Evolutionary conservation across 1,140 invertebrate genomes (phyloP).

Genomic region (Steinernema khuongi): DNA sequence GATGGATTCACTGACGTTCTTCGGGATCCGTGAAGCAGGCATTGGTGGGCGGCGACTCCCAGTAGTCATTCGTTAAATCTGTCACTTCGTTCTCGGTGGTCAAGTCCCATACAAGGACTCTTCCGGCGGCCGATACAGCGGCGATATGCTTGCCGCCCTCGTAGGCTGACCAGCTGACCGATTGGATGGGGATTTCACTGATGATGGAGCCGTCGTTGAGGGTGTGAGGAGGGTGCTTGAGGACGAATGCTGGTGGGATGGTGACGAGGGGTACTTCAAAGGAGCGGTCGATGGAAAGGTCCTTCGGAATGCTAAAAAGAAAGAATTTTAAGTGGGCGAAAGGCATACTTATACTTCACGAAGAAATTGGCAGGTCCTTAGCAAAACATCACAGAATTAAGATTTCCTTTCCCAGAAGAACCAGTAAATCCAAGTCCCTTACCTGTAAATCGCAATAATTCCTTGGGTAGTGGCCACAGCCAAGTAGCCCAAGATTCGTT

Average conservation of each 20-base stretch:
- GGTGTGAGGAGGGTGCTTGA: background rate
- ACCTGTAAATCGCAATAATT: background rate
- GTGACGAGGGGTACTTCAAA: background rate
- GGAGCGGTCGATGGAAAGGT: background rate
- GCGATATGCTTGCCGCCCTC: background rate
- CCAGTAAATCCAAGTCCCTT: too few species aligned
- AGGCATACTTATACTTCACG: too few species aligned
- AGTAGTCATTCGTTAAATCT: background rate
- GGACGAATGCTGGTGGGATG: background rate
- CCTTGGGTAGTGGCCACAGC: background rate
- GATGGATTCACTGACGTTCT: background rate
- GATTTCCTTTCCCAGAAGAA: too few species aligned
- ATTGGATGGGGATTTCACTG: background rate
- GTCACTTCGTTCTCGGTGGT: background rate
- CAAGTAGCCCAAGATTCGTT: background rate
- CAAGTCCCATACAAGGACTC: background rate
- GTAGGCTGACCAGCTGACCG: background rate
- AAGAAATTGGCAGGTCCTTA: background rate
- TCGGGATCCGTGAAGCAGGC: background rate
- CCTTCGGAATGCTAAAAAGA: background rate
- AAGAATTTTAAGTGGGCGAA: too few species aligned
- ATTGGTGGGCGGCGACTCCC: slow-evolving; percentile 5
- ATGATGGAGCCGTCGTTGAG: background rate
- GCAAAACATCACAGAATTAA: background rate
- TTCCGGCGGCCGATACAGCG: background rate